A percentile compares a stretch with the other conserved stretches of the same genome.
These are phyloP conservation scores for Gymnoscopelus microlampas DNA, from an alignment of 2,797 vertebrate species.

Conservation along the genomic window DNA sequence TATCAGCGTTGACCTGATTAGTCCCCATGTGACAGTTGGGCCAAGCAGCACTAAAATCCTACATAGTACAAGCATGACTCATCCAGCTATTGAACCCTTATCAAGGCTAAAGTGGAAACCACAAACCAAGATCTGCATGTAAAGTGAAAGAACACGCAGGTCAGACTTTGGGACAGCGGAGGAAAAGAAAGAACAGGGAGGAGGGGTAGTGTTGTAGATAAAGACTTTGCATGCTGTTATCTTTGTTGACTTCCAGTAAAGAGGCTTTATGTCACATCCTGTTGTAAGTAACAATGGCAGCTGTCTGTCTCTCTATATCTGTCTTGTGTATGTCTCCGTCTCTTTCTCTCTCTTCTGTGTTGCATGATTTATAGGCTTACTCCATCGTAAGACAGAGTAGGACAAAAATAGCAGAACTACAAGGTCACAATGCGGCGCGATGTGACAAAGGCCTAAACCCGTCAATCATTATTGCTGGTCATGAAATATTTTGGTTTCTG, in stretches of 20 bases:
- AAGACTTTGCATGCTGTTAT: too few relatives aligned
- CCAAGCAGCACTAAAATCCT: constrained; percentile 33
- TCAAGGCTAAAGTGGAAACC: constrained; percentile 58
- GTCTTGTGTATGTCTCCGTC: neutral
- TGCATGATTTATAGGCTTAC: too few relatives aligned
- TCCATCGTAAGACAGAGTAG: too few relatives aligned
- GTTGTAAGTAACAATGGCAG: constrained; percentile 74
- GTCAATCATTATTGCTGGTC: constrained; percentile 40
- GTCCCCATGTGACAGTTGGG: constrained; percentile 34
- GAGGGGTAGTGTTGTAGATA: constrained; percentile 7
- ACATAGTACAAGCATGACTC: constrained; percentile 56
- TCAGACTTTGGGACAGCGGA: constrained; percentile 63
- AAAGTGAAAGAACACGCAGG: constrained; percentile 57
- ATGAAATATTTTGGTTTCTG: constrained; percentile 48
- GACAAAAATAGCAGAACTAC: too few relatives aligned
- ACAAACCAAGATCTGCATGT: constrained; percentile 43
- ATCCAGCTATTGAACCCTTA: constrained; percentile 56
- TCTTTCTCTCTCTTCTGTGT: constrained; percentile 45
- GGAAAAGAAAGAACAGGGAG: constrained; percentile 29
- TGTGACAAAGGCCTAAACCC: constrained; percentile 39
- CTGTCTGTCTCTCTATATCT: constrained; percentile 52
- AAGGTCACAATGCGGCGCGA: too few relatives aligned
- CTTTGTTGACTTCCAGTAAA: constrained; percentile 79
- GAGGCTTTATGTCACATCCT: constrained; percentile 83
- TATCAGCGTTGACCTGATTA: constrained; percentile 30